Base-by-base conservation (phyloP, 2,888 invertebrate species). In the Dysmachus trigonus region DNA sequence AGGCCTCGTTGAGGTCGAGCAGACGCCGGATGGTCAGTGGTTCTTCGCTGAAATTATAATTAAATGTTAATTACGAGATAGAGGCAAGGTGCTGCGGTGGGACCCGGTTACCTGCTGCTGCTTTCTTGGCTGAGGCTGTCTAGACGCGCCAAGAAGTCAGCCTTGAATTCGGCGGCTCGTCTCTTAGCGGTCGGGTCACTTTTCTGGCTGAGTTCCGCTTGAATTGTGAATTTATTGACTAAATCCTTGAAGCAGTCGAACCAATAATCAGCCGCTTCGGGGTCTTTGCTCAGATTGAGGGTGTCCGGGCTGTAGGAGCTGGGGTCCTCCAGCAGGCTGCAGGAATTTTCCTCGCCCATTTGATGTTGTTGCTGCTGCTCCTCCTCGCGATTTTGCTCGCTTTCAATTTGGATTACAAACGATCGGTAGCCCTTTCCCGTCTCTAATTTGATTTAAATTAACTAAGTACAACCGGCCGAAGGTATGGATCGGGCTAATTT, bases 191-290 rank as follows among this genome's bases (percentile, higher is more conserved):
- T 95, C 30, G 94, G 94, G 89, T 95, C 95, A 88, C 95, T 94
- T 13, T 95, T 95, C 91, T 96, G 95, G 90, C 97, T 97, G 77
- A 94, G 93, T 81, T 96, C 94, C 0, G 98, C 98, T 91, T 96
- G 96, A 88, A 94, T 94, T 31, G 97, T 95, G 93, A 97, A 97
- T 93, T 97, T 97, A 88, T 95, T 95, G 18, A 97, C 95, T 89
- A 97, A 95, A 88, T 95, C 95, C 91, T 97, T 96, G 91, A 99
- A 97, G 91, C 98, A 98, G 88, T 95, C 94, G 76, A 99, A 94
- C 99, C 99, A 99, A 92, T 98, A 99, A 88, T 93, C 95, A 91
- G 97, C 94, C 15, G 98, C 98, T 90, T 96, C 96, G 88, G 94
- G 93, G 91, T 99, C 98, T 89, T 94, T 94, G 87, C 96, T 95